phyloP scores from a whole-genome alignment of 2,888 invertebrate species.

The Bruchidius siliquastri region DNA sequence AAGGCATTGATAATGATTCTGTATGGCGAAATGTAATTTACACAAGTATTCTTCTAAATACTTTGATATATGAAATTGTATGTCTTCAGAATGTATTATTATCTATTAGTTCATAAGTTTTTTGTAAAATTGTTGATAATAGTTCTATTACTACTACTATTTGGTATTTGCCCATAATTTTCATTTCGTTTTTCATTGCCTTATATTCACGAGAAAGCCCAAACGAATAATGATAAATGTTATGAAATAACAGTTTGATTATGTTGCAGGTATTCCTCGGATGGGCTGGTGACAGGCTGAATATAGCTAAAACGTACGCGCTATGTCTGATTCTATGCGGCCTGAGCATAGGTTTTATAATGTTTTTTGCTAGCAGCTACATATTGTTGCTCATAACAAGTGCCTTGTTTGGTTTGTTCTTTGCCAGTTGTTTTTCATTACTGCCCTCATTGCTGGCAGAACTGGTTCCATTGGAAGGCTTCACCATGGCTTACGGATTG shows the following conservation, averaged over 20 bases:
- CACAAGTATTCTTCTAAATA: no score
- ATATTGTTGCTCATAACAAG: constrained; percentile 36
- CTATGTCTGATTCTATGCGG: constrained; percentile 69
- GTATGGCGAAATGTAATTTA: no score
- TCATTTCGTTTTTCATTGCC: no score
- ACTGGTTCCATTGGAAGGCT: constrained; percentile 82
- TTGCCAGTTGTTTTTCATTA: constrained; percentile 87
- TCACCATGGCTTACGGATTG: constrained; percentile 89
- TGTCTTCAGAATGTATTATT: no score
- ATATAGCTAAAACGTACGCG: constrained; percentile 78
- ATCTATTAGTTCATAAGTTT: no score
- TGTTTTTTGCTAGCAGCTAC: constrained; percentile 41
- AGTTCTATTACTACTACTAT: no score
- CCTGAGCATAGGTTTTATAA: constrained; percentile 58
- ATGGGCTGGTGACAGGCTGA: constrained; percentile 83
- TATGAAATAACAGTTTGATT: neutral
- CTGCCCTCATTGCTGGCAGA: constrained; percentile 86
- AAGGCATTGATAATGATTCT: no score
- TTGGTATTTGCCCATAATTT: no score
- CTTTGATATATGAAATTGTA: no score
- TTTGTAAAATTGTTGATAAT: no score
- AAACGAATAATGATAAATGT: no score
- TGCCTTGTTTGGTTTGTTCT: constrained; percentile 79
- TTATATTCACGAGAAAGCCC: no score
- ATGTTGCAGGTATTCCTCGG: constrained; percentile 68